Conservation (phyloP, 1,140 invertebrate species). For the Trachymyrmex septentrionalis region DNA sequence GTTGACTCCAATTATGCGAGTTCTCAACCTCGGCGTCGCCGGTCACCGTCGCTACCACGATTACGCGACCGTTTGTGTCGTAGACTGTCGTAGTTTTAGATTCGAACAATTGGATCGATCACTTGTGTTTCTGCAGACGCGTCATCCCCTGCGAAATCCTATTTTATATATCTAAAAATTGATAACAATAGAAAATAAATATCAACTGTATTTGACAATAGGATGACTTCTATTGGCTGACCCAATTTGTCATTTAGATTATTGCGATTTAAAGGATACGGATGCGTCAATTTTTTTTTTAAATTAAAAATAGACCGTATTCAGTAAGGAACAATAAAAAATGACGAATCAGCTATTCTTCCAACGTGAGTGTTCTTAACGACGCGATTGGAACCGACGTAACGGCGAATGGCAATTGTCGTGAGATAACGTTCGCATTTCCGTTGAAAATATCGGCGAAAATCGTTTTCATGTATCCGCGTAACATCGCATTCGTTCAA, state of each 20-base stretch:
- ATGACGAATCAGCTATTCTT: too few species aligned
- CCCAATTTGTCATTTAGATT: not conserved
- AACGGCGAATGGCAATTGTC: not conserved
- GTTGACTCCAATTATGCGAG: constrained; percentile 82
- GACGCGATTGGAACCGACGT: constrained; percentile 4
- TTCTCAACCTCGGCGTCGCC: constrained; percentile 76
- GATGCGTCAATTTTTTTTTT: not conserved
- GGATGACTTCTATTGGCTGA: not conserved
- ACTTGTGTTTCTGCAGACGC: not conserved
- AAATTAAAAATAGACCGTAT: not conserved
- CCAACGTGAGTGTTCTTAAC: not conserved
- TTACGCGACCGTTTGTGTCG: constrained; percentile 41
- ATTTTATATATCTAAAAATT: not conserved
- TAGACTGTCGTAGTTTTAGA: not conserved
- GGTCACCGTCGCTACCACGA: not conserved
- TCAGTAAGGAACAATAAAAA: not conserved
- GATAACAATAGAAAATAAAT: not conserved
- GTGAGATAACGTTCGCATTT: constrained; percentile 40
- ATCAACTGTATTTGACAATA: not conserved
- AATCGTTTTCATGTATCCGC: constrained; percentile 47
- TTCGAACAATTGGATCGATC: not conserved
- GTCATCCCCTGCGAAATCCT: not conserved
- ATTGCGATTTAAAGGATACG: not conserved
- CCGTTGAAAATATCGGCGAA: constrained; percentile 37
- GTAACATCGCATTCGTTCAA: constrained; percentile 36